A percentile compares a stretch with the other conserved stretches of the same genome.
phyloP scores from a whole-genome alignment of 2,113 vertebrate genomes.

The Pseudonaja textilis region DNA sequence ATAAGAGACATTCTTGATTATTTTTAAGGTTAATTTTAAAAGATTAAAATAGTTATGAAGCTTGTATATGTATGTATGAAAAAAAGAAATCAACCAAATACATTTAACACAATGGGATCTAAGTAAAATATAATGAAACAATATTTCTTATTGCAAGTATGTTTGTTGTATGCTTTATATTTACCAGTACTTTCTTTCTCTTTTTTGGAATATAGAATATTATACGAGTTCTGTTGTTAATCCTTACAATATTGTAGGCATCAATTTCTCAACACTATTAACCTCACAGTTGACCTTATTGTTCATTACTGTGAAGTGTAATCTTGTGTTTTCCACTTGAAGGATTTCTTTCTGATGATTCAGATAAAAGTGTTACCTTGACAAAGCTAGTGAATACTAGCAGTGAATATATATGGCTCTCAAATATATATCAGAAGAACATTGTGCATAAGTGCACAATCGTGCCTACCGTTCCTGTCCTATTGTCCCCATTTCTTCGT shows the following conservation, averaged over 20 bases:
- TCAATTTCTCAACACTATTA: neutral
- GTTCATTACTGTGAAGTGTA: neutral
- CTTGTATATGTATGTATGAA: neutral
- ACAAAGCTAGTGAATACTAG: neutral
- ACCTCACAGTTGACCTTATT: neutral
- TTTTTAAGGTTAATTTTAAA: neutral
- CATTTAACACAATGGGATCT: neutral
- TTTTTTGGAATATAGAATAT: neutral
- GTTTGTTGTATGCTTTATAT: neutral
- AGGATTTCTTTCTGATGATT: neutral
- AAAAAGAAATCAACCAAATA: neutral
- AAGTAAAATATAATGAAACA: neutral
- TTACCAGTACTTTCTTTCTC: neutral
- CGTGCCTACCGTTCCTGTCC: too few species aligned
- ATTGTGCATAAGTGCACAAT: too few species aligned
- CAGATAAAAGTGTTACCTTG: conserved; percentile 9
- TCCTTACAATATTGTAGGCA: neutral
- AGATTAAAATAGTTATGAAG: neutral
- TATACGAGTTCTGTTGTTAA: neutral
- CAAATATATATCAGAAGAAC: neutral
- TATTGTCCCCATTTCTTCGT: too few species aligned
- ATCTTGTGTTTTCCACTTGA: neutral
- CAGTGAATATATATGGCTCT: neutral
- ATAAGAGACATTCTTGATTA: neutral
- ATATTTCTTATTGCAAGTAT: neutral